Base-by-base conservation (phyloP, 1,140 invertebrate genomes). In the Ceratina calcarata region DNA sequence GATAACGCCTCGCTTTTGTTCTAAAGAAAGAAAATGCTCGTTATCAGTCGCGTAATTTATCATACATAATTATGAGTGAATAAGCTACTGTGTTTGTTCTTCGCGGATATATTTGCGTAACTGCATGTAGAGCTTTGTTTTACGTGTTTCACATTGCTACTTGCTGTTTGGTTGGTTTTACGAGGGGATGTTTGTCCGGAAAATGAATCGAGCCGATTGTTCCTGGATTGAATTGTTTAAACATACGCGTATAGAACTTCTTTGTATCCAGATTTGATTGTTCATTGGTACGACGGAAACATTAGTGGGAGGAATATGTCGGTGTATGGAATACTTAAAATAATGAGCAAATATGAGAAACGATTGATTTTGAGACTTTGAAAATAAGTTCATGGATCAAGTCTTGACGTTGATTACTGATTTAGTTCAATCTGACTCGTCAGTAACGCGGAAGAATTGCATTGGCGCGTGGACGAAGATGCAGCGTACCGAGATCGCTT, bases 401-500 rank as follows among this genome's bases (percentile, higher is more conserved):
- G 49, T 51, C 16, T 24, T 49, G 49, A 64, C 20, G 24, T 60
- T 53, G 45, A 7, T 58, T 45, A 24, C 74, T 74, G 78, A 27
- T 73, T 73, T 32, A 65, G 51, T 73, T 78, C n/a, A 16, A 16
- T 15, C 18, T 80, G 72, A 22, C 78, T 68, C 72, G 78, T 3
- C 20, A 67, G 57, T 57, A 80, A 80, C 72, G 78, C 78, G 78
- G 72, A 80, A 80, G 57, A 27, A 67, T 62, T 72, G 18, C 51
- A 22, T 3, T 8, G 45, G 24, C 24, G 53, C 53, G 69, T 65
- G 22, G 37, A 74, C n/a, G n/a, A 73, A 73, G 70, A 20, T 58
- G 70, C 73, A 62, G 58, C 49, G 68, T 65, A 65, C 27, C 20
- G 18, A 37, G 32, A 69, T 51, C 32, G 66, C 24, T 76, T 77